Conservation (phyloP, 2,113 vertebrate genomes). For the Limnothrissa miodon region DNA sequence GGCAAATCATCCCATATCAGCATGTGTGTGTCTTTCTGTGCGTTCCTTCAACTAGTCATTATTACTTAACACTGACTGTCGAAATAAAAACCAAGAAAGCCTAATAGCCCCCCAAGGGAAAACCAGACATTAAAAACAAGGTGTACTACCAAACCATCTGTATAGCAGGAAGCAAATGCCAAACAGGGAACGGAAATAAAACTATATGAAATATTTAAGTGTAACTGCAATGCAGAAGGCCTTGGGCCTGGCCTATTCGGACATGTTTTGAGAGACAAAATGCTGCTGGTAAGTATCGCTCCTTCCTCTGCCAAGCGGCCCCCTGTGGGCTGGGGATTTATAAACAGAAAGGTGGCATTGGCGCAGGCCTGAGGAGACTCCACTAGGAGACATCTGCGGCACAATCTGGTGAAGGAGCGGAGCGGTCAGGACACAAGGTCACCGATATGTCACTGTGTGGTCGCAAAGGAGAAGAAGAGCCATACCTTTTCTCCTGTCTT, state of each 20-base stretch:
- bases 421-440: constrained; percentile 49
- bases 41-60: too few species aligned
- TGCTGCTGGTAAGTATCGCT: neutral
- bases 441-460: neutral
- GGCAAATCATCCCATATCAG: neutral
- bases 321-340: neutral
- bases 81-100: too few species aligned
- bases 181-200: neutral
- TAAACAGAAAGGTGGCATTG: constrained; percentile 11
- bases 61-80: neutral
- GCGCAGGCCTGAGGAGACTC: neutral
- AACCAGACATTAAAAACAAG: neutral
- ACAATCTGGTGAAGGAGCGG: constrained; percentile 49
- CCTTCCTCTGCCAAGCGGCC: neutral
- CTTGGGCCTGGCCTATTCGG: neutral
- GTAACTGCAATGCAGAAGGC: neutral
- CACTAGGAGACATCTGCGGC: constrained; percentile 52
- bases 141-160: neutral
- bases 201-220: neutral
- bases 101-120: neutral
- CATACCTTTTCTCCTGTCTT: constrained; percentile 19
- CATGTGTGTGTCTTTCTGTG: neutral
- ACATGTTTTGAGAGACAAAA: constrained; percentile 14
- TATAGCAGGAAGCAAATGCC: neutral
- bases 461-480: constrained; percentile 23